phyloP scores from a whole-genome alignment of 2,113 vertebrate species.

The Ailuropoda melanoleuca region DNA sequence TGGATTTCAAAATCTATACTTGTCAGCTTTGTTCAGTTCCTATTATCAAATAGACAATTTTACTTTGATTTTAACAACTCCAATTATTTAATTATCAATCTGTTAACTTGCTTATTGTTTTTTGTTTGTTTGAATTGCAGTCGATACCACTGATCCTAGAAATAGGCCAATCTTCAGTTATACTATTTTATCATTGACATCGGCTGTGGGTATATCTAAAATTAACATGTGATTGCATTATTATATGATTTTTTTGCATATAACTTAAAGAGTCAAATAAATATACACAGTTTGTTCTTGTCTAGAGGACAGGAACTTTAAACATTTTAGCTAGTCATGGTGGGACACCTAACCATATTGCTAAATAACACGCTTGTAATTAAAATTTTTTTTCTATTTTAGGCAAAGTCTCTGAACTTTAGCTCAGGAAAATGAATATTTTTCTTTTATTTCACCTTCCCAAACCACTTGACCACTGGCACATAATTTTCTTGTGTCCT shows the following conservation, averaged over 20 bases:
- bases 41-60: neutral
- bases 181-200: neutral
- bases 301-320: neutral
- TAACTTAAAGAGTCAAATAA: neutral
- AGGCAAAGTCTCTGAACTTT: neutral
- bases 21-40: neutral
- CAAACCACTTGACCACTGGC: fast-evolving
- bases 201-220: neutral
- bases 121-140: neutral
- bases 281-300: neutral
- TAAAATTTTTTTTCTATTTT: neutral
- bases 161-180: neutral
- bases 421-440: neutral
- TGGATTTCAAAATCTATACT: neutral
- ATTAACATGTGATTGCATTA: neutral
- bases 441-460: neutral
- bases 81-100: neutral
- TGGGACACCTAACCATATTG: neutral
- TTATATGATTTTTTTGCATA: neutral
- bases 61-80: neutral
- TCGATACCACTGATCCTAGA: neutral
- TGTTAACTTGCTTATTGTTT: neutral
- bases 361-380: neutral
- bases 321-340: neutral
- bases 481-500: neutral